Conservation (phyloP, 2,113 vertebrate species). For the Halichoerus grypus region DNA sequence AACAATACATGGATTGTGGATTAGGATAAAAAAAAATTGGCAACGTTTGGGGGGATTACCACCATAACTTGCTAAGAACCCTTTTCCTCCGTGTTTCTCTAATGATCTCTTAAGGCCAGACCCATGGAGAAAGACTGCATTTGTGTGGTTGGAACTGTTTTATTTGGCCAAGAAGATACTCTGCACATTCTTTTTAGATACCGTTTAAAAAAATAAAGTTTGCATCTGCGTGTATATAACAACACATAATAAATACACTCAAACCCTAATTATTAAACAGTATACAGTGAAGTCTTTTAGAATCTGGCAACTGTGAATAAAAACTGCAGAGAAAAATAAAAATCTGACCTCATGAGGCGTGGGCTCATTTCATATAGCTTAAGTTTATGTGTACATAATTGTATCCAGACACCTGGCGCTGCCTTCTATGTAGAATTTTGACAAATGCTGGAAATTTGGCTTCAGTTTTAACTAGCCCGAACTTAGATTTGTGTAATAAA, state of each 20-base stretch:
- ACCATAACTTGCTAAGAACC: conserved; percentile 5
- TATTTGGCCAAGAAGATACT: conserved; percentile 54
- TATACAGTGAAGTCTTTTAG: conserved; percentile 55
- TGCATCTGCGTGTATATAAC: conserved; percentile 51
- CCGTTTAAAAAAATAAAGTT: conserved; percentile 29
- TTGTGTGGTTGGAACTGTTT: conserved; percentile 48
- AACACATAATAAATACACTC: conserved; percentile 41
- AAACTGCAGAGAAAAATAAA: conserved; percentile 6
- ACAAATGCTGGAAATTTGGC: conserved; percentile 44
- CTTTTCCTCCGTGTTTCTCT: not conserved
- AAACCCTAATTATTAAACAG: conserved; percentile 61
- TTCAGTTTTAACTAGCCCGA: not conserved
- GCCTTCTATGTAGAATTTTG: conserved; percentile 29
- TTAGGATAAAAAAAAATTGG: conserved; percentile 34
- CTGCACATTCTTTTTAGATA: conserved; percentile 45
- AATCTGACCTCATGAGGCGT: conserved; percentile 38
- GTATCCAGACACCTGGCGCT: conserved; percentile 32
- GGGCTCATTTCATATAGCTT: conserved; percentile 48
- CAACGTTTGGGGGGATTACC: conserved; percentile 25
- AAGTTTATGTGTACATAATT: not conserved
- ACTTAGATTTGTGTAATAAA: conserved; percentile 19
- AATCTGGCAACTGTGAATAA: conserved; percentile 54
- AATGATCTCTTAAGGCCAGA: not conserved
- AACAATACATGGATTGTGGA: conserved; percentile 22
- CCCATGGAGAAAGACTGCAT: not conserved